Conservation (phyloP, 2,797 vertebrate species). For the Aplochiton taeniatus region DNA sequence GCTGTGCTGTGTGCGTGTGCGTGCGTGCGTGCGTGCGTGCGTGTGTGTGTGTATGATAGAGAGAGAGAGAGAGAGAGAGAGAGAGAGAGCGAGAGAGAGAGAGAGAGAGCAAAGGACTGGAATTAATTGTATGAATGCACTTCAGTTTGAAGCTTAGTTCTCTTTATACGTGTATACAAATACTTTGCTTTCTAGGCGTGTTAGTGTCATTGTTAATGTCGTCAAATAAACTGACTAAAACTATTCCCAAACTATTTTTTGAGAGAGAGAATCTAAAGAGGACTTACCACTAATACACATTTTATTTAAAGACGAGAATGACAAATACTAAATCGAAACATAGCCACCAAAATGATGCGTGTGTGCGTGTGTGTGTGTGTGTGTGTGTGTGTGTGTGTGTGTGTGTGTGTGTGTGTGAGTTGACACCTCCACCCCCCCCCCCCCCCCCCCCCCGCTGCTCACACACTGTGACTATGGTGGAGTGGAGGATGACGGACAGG, state of each 20-base stretch:
- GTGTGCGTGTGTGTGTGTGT: conserved; percentile 1
- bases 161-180: no score
- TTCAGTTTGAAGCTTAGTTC: not conserved
- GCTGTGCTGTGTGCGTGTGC: not conserved
- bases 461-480: conserved; percentile 4
- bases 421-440: not conserved
- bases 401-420: conserved; percentile 9
- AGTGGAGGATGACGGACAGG: conserved; percentile 31
- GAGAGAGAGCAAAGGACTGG: not conserved
- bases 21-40: conserved; percentile 4
- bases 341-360: not conserved
- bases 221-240: no score
- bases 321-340: no score
- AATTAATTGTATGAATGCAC: not conserved
- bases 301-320: no score
- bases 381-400: conserved; percentile 8
- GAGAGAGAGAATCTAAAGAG: no score
- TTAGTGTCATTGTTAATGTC: no score
- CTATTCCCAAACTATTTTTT: no score
- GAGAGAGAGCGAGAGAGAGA: not conserved
- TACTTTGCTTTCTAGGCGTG: no score
- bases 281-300: no score
- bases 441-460: not conserved
- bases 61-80: not conserved
- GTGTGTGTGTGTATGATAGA: conserved; percentile 3